Conservation (phyloP, 2,113 vertebrate genomes). For the Perognathus longimembris region DNA sequence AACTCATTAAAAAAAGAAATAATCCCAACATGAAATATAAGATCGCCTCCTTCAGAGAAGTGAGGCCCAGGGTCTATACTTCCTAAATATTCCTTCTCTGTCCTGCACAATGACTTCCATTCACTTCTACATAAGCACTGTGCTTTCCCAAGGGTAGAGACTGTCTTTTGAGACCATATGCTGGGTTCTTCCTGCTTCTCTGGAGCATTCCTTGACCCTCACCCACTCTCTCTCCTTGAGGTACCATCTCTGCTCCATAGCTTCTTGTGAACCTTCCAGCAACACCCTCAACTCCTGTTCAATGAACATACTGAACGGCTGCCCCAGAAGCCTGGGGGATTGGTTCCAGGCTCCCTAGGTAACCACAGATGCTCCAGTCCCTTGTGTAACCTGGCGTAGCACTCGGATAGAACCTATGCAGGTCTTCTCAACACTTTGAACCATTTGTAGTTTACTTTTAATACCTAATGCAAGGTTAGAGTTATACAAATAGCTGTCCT, state of each 20-base stretch:
- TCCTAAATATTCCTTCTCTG: neutral
- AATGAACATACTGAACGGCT: neutral
- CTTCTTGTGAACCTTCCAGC: neutral
- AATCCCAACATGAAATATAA: constrained; percentile 33
- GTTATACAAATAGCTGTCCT: neutral
- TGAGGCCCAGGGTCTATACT: neutral
- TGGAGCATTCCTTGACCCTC: too few species aligned
- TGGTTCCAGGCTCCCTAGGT: neutral
- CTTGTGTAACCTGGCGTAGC: neutral
- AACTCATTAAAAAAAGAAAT: constrained; percentile 27
- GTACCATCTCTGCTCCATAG: neutral
- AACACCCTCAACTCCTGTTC: neutral
- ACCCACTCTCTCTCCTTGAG: neutral
- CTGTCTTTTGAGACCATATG: neutral
- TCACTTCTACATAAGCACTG: fast-evolving
- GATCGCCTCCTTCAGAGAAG: neutral
- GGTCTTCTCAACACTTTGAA: neutral
- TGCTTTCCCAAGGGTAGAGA: neutral
- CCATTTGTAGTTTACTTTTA: neutral
- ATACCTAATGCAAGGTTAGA: neutral
- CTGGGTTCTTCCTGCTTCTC: neutral
- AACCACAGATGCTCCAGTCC: too few species aligned
- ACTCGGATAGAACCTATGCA: too few species aligned
- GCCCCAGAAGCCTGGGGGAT: neutral
- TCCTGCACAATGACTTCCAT: neutral